Base-by-base conservation (phyloP, 2,113 vertebrate genomes). In the Tragelaphus scriptus region DNA sequence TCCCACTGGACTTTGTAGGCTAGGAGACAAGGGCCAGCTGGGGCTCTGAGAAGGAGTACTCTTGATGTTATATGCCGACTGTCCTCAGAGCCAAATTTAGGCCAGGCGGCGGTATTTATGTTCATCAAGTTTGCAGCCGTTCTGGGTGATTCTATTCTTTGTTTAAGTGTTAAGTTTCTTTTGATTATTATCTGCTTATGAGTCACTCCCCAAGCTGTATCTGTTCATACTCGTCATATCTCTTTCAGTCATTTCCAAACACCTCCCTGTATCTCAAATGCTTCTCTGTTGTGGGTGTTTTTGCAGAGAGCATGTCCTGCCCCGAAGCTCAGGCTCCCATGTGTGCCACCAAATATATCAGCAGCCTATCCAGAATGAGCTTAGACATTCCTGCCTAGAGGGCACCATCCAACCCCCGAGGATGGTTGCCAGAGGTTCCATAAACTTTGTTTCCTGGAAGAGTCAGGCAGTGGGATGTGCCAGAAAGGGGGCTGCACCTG, bases 101-200 rank as follows among this genome's bases (percentile, higher is more conserved):
- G 14, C 26, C 44, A 15, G 19, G 16, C n/a, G 30, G 47, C n/a
- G 9, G 23, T 90, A 40, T 82, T 94, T 75, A 17, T 68, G 65
- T 93, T 95, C 75, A 40, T 90, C 25, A 47, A 44, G 21, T 88
- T 85, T 95, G 47, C 53, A 92, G 40, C 53, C 6, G 2, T 91
- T 96, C 47, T 90, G 53, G 59, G 19, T 68, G 84, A 58, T 89
- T 92, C 47, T 91, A 28, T 93, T 92, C 95, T 97, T 95, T 95
- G 51, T 97, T 95, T 68, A 91, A 85, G 75, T 77, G 51, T 71
- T 96, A 81, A 86, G 9, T 88, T 58, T 84, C 63, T 96, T 95
- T 90, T 80, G 85, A 92, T 82, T 93, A 89, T 61, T 85, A 71
- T 93, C n/a, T 32, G 82, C 93, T 61, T 90, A 12, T 79, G 71